Conservation (phyloP, 2,888 invertebrate genomes). For the Dexiosoma caninum region DNA sequence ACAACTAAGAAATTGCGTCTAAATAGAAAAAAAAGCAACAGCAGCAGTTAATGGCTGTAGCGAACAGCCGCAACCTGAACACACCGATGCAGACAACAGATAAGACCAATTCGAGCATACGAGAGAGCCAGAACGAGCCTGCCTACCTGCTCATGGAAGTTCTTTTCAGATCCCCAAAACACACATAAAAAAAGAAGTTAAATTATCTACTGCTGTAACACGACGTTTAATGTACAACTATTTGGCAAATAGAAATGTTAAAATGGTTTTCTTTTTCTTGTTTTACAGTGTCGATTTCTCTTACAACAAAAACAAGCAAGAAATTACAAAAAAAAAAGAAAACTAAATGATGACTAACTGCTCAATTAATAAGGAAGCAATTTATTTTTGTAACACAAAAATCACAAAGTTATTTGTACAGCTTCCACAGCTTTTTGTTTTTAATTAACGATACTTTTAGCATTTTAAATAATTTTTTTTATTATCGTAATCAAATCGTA, state of each 20-base stretch:
- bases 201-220: conserved; percentile 21
- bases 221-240: conserved; percentile 40
- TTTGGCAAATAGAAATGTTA: conserved; percentile 60
- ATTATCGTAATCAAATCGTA: no score
- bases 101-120: conserved; percentile 18
- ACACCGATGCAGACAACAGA: conserved; percentile 58
- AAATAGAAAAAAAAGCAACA: conserved; percentile 7
- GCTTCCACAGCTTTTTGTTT: not conserved
- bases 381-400: conserved; percentile 3
- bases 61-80: conserved; percentile 57
- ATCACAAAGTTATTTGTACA: not conserved
- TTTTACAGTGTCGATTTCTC: conserved; percentile 1
- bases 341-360: conserved; percentile 39
- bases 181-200: not conserved
- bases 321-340: conserved; percentile 22
- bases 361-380: conserved; percentile 41
- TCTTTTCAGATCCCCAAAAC: not conserved
- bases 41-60: conserved; percentile 54
- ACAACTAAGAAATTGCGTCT: conserved; percentile 37
- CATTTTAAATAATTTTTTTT: no score
- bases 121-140: not conserved
- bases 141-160: conserved; percentile 16
- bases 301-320: conserved; percentile 25
- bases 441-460: no score
- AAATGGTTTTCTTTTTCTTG: conserved; percentile 8